phyloP scores from a whole-genome alignment of 2,113 vertebrate genomes.

The Noturus placidus region DNA sequence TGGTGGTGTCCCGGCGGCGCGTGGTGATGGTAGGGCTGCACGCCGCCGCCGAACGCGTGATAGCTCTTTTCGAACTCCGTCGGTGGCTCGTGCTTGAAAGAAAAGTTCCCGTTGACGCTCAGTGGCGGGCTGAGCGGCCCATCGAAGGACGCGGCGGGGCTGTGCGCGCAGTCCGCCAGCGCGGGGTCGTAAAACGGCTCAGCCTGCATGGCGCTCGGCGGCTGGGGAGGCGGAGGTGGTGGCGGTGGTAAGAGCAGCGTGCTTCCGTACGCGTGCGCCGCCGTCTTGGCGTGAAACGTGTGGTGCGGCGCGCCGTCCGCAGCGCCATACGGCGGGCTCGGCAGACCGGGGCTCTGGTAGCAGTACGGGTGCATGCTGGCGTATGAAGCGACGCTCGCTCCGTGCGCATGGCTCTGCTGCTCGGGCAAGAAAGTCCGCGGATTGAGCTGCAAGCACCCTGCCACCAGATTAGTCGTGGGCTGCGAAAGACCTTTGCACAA shows the following conservation, averaged over 20 bases:
- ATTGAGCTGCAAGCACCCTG: conserved; percentile 95
- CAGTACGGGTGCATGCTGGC: conserved; percentile 83
- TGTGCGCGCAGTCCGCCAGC: conserved; percentile 81
- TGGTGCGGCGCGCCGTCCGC: conserved; percentile 90
- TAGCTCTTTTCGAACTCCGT: conserved; percentile 89
- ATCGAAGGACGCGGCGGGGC: conserved; percentile 81
- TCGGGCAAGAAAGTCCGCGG: conserved; percentile 91
- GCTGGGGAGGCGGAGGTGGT: background rate
- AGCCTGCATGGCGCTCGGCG: conserved; percentile 18
- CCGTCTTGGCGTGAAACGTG: conserved; percentile 91
- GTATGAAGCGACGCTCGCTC: conserved; percentile 67
- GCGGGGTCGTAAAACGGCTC: conserved; percentile 92
- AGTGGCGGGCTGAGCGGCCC: conserved; percentile 94
- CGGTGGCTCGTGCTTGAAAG: conserved; percentile 90
- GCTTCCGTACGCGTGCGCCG: conserved; percentile 77
- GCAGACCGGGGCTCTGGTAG: conserved; percentile 91
- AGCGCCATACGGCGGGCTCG: conserved; percentile 94
- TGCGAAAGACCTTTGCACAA: conserved; percentile 98
- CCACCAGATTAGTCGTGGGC: conserved; percentile 95
- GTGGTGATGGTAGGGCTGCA: conserved; percentile 77
- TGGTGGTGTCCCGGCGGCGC: conserved; percentile 65
- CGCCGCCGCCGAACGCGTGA: conserved; percentile 82
- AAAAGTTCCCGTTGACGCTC: conserved; percentile 97
- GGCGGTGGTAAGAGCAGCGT: conserved; percentile 63
- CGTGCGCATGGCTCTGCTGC: conserved; percentile 86